Percentiles rank a stretch among this genome's conserved stretches.
Evolutionary conservation across 2,113 vertebrate genomes (phyloP).

Genomic region (Talpa occidentalis): DNA sequence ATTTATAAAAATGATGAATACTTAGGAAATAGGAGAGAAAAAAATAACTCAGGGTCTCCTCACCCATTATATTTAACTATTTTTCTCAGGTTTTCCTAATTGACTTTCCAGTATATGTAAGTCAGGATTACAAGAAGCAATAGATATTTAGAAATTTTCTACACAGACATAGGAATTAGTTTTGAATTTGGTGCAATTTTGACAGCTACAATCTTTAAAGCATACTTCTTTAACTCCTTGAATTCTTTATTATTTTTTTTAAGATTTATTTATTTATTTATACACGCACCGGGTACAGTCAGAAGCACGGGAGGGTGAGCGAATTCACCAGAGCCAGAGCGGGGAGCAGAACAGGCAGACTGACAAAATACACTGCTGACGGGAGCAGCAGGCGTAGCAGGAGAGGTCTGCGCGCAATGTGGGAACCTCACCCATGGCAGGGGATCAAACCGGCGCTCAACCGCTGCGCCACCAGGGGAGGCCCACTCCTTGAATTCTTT

Average conservation of each 20-base stretch:
- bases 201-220: not conserved
- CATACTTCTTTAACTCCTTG: not conserved
- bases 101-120: not conserved
- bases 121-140: not conserved
- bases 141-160: not conserved
- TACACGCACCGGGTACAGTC: no score
- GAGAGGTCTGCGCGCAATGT: no score
- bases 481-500: conserved; percentile 25
- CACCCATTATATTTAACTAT: not conserved
- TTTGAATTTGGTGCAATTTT: conserved; percentile 13
- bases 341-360: no score
- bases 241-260: no score
- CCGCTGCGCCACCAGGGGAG: no score
- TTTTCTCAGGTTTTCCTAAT: conserved; percentile 19
- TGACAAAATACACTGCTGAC: no score
- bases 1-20: not conserved
- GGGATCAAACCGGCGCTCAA: no score
- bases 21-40: conserved; percentile 31
- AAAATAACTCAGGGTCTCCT: not conserved
- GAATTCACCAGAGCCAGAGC: no score
- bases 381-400: no score
- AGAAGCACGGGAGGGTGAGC: no score
- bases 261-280: no score
- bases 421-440: no score
- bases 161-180: not conserved